Evolutionary conservation across 2,797 vertebrate species (phyloP), one percentile per base, ranked within the genome.

Genomic region (Staurois parvus): DNA sequence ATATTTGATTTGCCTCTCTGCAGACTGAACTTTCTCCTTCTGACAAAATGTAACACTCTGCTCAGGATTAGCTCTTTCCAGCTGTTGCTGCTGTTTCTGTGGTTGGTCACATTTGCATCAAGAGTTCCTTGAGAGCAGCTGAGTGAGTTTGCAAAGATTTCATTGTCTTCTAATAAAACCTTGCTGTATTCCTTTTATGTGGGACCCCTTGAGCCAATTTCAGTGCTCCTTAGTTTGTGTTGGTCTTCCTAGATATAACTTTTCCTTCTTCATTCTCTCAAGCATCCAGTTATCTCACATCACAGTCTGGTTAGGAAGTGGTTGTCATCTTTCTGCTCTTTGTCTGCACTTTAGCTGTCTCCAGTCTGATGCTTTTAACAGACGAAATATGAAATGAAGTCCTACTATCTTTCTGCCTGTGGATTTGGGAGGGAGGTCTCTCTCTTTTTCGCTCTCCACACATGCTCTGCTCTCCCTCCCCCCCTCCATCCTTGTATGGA

Each of bases 401-500:
- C 37, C 68, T 37, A 59, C 62, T 32, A 72, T 70, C 83, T 34
- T 86, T 48, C 59, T 79, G 62, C 77, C 76, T 80, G 80, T 86
- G 59, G 37, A 74, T 76, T 79, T 80, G 45, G 62, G 70, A 79
- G 80, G 75, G 85, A 83, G 85, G 85, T 87, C 85, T 87, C 52
- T 80, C 52, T 1, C 37, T 10, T 69, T 10, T 69, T 28, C 8
- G 24, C 79, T 88, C 77, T 73, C 77, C 81, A n/a, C 69, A 79
- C 81, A 83, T 84, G 64, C 74, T 68, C 78, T 37, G 19, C 75
- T 79, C 64, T 59, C 79, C 84, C 83, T 81, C 84, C 79, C 79
- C 73, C 79, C 81, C 80, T 62, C 26, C 76, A 87, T 87, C 87
- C 87, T 85, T 88, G 73, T 88, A 88, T 82, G 87, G 87, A 78